Base-by-base conservation (phyloP, 2,888 invertebrate species). In the Lymantria monacha region DNA sequence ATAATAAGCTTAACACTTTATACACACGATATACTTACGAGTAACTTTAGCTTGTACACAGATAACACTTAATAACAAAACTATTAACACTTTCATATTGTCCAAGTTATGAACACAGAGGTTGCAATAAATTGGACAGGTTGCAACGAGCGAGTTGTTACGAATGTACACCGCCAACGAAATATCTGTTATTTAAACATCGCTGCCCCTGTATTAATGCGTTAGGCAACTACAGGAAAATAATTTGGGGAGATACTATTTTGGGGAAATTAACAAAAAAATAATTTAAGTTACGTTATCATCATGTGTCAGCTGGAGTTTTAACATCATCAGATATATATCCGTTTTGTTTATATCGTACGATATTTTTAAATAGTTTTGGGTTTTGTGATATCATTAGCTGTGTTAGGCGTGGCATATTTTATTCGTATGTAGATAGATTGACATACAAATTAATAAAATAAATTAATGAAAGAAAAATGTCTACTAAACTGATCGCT, bases 181-280 rank as follows among this genome's bases (percentile, higher is more conserved):
- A 80, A 70, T 69, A 70, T 65, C 70, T 74, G 76, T 76, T 88
- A 87, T 89, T 88, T 89, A 89, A 89, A 88, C 74, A 74, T 61
- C 66, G 69, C 61, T 51, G 64, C 54, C 62, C 63, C 63, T 63
- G 51, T 52, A 30, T 48, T 42, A 40, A 45, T 36, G 48, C 53
- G 55, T 76, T 75, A 53, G 47, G 71, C 66, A 76, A 78, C 53
- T 50, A 63, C 59, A 61, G 71, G 70, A 61, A 61, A 64, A 66
- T 38, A 31, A 30, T 51, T 54, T 55, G 41, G 49, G 55, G 54
- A 61, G 58, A 57, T 46, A 54, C 51, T 44, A 7, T 7, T 43
- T 36, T 22, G 22, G 22, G 22, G 5, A 22, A 22, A 22, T 2
- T 22, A 3, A 22, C 22, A 22, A 22, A 22, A 22, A 22, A 22